phyloP scores from a whole-genome alignment of 2,113 vertebrate genomes.

The Takifugu bimaculatus region DNA sequence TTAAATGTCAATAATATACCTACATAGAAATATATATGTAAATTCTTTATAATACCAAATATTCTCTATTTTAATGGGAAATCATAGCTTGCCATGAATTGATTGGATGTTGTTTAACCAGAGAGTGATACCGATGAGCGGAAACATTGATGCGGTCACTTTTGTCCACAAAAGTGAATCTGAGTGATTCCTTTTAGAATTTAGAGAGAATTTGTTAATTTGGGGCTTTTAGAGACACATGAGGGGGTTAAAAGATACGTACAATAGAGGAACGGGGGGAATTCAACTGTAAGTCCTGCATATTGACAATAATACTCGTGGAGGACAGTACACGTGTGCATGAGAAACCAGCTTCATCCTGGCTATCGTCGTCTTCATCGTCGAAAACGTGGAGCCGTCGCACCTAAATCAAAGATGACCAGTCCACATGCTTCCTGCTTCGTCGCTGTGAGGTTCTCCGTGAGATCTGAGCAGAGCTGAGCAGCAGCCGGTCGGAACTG shows the following conservation, averaged over 20 bases:
- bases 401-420: slow-evolving; percentile 47
- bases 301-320: slow-evolving; percentile 64
- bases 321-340: slow-evolving; percentile 45
- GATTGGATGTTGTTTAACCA: slow-evolving; percentile 44
- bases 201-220: slow-evolving; percentile 44
- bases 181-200: slow-evolving; percentile 54
- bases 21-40: slow-evolving; percentile 82
- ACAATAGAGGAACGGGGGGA: slow-evolving; percentile 51
- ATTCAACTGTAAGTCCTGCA: slow-evolving; percentile 63
- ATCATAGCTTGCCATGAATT: slow-evolving; percentile 62
- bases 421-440: slow-evolving; percentile 51
- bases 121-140: slow-evolving; percentile 53
- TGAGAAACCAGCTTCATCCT: slow-evolving; percentile 60
- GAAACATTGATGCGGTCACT: slow-evolving; percentile 29
- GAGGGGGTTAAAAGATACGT: slow-evolving; percentile 32
- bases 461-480: slow-evolving; percentile 38
- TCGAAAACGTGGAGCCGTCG: slow-evolving; percentile 53
- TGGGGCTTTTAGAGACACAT: slow-evolving; percentile 51
- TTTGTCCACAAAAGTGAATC: slow-evolving; percentile 27
- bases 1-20: slow-evolving; percentile 78
- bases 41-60: slow-evolving; percentile 80
- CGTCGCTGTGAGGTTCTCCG: slow-evolving; percentile 37
- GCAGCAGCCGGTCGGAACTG: slow-evolving; percentile 64
- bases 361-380: slow-evolving; percentile 60
- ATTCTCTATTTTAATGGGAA: slow-evolving; percentile 76